Percentiles rank a stretch among this genome's conserved stretches.
Evolutionary conservation across 1,140 invertebrate genomes (phyloP).

Genomic region (Cydia splendana): DNA sequence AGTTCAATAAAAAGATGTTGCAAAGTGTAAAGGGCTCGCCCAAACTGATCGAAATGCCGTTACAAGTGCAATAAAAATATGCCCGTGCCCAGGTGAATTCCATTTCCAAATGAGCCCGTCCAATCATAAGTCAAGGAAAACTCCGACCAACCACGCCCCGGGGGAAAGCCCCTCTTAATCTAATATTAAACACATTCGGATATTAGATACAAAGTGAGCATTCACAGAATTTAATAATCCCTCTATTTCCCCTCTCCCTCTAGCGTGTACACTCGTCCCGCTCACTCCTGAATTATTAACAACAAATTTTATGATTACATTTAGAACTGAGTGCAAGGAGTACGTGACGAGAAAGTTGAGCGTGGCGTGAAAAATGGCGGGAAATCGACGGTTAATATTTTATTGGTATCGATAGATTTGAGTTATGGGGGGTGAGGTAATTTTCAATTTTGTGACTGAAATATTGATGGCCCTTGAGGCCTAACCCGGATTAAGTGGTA

Average conservation of each 20-base stretch:
- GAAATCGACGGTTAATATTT: conserved; percentile 76
- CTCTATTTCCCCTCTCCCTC: conserved; percentile 52
- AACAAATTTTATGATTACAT: conserved; percentile 78
- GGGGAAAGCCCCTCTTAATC: conserved; percentile 66
- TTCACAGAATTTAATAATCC: conserved; percentile 79
- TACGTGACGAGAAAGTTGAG: conserved; percentile 68
- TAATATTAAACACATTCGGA: conserved; percentile 78
- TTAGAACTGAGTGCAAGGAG: conserved; percentile 68
- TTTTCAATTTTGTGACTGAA: conserved; percentile 76
- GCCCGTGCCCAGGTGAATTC: conserved; percentile 26
- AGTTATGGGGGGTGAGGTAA: conserved; percentile 67
- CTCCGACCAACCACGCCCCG: conserved; percentile 54
- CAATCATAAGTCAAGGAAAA: conserved; percentile 68
- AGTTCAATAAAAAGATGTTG: background rate
- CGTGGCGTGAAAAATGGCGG: conserved; percentile 67
- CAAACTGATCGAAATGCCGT: conserved; percentile 1
- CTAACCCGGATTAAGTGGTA: conserved; percentile 11
- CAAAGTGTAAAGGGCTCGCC: background rate
- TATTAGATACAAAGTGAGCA: conserved; percentile 78
- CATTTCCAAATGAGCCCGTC: conserved; percentile 64
- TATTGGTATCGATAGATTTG: conserved; percentile 74
- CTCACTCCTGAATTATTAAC: conserved; percentile 74
- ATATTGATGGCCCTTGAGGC: conserved; percentile 65
- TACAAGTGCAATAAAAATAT: conserved; percentile 21
- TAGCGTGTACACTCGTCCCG: conserved; percentile 40